Base-by-base conservation (phyloP, 37 sponge, comb jelly and placozoan genomes). In the Aplysina aerophoba region DNA sequence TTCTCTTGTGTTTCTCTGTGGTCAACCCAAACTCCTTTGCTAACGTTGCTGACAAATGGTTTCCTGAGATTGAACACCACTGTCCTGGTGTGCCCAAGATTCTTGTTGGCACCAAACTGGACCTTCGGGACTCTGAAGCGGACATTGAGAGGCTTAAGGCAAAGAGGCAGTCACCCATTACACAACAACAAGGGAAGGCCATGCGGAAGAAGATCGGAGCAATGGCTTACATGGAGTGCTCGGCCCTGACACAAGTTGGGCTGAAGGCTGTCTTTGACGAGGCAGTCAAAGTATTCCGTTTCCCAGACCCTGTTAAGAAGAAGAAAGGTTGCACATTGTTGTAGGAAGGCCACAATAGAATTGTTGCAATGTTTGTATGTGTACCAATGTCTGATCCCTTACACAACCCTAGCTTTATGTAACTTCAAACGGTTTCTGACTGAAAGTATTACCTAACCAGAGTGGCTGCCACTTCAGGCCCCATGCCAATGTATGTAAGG, bases 211-310 rank as follows among this genome's bases (percentile, higher is more conserved):
- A 88, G 83, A 86, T 96, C 17, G 85, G 85, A 12, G 94, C 96
- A 14, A 85, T 89, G 6, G 60, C 63, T 21, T 96, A 93, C 65
- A 87, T 86, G 75, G 96, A 96, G 67, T 96, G 96, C 59, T 96
- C 96, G 0, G 96, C 96, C 6, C 79, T 96, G 50, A 96, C 96
- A 38, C 93, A 92, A 77, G 85, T 66, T 62, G 96, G 96, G 67
- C 94, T 96, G 19, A 96, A 96, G 81, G 91, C 86, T 60, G 90
- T 96, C 36, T 96, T 96, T 72, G 96, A 96, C 63, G 96, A 96
- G 69, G 96, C 96, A 5, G 90, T 96, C 27, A 89, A 86, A 79
- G 86, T 91, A n/a, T 93, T 92, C 50, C 78, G 93, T 20, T 96
- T 44, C 50, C 50, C 50, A 44, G 50, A 44, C 3, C 50, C 50